A percentile compares a stretch with the other conserved stretches of the same genome.
These are phyloP conservation scores for Ciconia boyciana DNA, from an alignment of 2,113 vertebrate genomes.

Conservation along the genomic window DNA sequence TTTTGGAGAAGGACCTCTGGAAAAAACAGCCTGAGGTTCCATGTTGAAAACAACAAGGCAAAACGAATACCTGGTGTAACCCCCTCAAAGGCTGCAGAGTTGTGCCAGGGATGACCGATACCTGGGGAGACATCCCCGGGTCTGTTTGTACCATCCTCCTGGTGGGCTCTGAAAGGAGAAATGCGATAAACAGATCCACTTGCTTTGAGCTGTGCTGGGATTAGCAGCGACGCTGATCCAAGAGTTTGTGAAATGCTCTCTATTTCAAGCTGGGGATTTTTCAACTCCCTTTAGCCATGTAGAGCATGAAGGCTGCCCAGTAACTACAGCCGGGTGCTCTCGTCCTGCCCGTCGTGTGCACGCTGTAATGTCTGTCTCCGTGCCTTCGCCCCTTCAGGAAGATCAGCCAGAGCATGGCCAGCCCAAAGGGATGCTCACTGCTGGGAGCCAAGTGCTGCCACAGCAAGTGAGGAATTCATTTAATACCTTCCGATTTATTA, in stretches of 20 bases:
- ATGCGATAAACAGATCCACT: background rate
- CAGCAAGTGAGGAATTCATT: background rate
- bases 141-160: background rate
- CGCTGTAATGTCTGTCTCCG: background rate
- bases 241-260: background rate
- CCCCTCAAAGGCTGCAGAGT: background rate
- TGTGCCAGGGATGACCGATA: background rate
- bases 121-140: background rate
- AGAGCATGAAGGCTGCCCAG: background rate
- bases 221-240: background rate
- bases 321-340: background rate
- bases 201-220: background rate
- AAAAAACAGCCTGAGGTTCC: background rate
- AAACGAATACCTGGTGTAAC: fast-evolving
- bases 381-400: fast-evolving
- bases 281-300: background rate
- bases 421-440: background rate
- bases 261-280: background rate
- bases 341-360: fast-evolving
- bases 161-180: background rate
- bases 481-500: conserved; percentile 34
- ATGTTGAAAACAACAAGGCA: background rate
- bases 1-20: background rate
- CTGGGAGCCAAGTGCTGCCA: background rate
- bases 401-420: background rate